Percentiles rank a stretch among this genome's conserved stretches.
These are phyloP conservation scores for Drosophila auraria DNA, from an alignment of 1,140 invertebrate genomes.

Conservation along the genomic window DNA sequence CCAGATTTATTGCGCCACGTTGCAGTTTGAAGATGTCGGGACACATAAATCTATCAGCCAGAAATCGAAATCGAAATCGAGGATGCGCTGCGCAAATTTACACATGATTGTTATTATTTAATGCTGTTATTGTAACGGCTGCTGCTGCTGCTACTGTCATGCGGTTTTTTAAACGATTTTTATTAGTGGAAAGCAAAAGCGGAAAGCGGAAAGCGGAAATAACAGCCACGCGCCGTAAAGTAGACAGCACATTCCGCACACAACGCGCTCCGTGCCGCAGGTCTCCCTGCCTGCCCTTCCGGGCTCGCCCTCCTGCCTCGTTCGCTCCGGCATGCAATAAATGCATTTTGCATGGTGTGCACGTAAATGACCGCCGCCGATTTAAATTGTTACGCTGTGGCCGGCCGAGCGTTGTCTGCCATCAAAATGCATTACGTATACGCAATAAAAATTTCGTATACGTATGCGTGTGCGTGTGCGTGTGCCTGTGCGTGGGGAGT, in stretches of 20 bases:
- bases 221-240: conserved; percentile 80
- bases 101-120: conserved; percentile 82
- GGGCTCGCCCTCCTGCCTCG: background rate
- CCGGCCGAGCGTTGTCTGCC: conserved; percentile 64
- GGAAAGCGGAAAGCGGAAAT: conserved; percentile 79
- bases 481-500: background rate
- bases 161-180: conserved; percentile 82
- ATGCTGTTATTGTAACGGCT: conserved; percentile 49
- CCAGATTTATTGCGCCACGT: conserved; percentile 76
- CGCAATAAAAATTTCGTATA: conserved; percentile 82
- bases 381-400: conserved; percentile 74
- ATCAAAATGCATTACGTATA: conserved; percentile 83
- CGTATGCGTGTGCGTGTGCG: conserved; percentile 19
- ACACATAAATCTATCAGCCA: conserved; percentile 67
- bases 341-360: conserved; percentile 79
- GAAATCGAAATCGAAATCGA: background rate
- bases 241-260: conserved; percentile 67
- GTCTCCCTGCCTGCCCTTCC: background rate
- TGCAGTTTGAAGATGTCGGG: conserved; percentile 78
- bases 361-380: conserved; percentile 81
- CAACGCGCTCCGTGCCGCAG: conserved; percentile 1
- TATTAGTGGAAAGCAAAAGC: conserved; percentile 74
- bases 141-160: conserved; percentile 59
- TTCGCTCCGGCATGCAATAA: conserved; percentile 44
- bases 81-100: conserved; percentile 50